These are phyloP conservation scores for Drosophila lini DNA, from an alignment of 1,140 invertebrate species.

Conservation along the genomic window DNA sequence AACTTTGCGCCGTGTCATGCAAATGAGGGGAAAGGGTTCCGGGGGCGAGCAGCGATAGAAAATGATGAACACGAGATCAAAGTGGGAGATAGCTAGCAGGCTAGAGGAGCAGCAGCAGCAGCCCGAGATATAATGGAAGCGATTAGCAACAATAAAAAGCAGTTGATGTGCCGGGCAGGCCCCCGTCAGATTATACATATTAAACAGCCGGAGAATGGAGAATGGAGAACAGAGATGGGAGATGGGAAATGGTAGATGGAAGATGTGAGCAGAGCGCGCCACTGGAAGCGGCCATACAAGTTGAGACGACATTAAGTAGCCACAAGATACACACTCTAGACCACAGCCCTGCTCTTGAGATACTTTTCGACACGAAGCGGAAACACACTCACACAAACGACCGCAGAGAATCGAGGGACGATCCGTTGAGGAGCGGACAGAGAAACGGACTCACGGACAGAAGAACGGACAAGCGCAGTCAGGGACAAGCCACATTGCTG, in stretches of 20 bases:
- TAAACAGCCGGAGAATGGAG: conserved; percentile 22
- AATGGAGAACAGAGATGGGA: not conserved
- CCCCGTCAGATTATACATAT: conserved; percentile 48
- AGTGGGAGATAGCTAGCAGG: conserved; percentile 61
- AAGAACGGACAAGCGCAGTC: not conserved
- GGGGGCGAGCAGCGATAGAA: conserved; percentile 27
- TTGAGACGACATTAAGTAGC: conserved; percentile 68
- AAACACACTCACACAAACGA: conserved; percentile 56
- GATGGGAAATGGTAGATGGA: not conserved
- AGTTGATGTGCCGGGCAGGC: conserved; percentile 44
- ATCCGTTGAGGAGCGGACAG: conserved; percentile 43
- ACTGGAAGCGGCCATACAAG: conserved; percentile 53
- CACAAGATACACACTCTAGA: conserved; percentile 58
- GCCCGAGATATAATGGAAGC: conserved; percentile 76
- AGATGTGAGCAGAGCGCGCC: conserved; percentile 17
- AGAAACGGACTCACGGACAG: conserved; percentile 1
- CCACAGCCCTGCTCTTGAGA: conserved; percentile 76
- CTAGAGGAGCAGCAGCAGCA: conserved; percentile 27
- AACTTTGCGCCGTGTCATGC: conserved; percentile 65
- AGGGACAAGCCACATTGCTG: not conserved
- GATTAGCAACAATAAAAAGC: conserved; percentile 79
- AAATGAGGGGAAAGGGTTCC: conserved; percentile 35
- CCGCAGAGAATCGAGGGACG: conserved; percentile 47
- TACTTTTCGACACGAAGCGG: conserved; percentile 79
- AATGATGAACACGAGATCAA: conserved; percentile 69